These are phyloP conservation scores for Platyrinchus mystaceus DNA, from an alignment of 2,797 vertebrate species.

Conservation along the genomic window DNA sequence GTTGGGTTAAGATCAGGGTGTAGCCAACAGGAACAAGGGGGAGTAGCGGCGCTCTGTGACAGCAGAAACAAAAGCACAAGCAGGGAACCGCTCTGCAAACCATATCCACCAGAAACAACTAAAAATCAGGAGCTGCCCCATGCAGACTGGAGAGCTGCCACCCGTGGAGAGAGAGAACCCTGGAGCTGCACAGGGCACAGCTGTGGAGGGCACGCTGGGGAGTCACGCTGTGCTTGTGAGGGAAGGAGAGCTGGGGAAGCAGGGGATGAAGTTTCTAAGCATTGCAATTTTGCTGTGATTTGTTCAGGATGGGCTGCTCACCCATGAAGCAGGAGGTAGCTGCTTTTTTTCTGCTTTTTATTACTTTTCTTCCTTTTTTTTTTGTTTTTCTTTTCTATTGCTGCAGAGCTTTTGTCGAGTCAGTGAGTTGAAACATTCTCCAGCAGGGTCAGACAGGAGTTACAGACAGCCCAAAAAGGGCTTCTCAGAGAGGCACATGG, in stretches of 20 bases:
- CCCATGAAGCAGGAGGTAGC: background rate
- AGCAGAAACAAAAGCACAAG: background rate
- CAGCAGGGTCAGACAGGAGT: background rate
- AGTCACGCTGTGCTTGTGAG: background rate
- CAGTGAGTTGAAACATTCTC: background rate
- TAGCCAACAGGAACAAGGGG: background rate
- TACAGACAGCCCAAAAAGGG: background rate
- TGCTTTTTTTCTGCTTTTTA: background rate
- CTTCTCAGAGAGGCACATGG: accelerated
- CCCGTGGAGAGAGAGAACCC: accelerated
- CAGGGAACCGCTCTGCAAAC: background rate
- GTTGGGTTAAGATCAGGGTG: background rate
- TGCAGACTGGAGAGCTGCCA: background rate
- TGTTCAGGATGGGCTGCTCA: background rate
- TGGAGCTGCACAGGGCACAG: background rate
- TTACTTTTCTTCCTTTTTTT: background rate
- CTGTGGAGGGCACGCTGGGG: background rate
- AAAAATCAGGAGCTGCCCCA: background rate
- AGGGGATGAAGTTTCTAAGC: background rate
- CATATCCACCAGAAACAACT: background rate
- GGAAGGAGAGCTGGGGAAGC: background rate
- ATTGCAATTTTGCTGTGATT: background rate
- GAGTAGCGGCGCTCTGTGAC: accelerated
- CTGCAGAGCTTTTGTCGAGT: background rate
- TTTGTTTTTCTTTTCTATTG: accelerated